phyloP scores from a whole-genome alignment of 2,113 vertebrate genomes.

The Bubalus kerabau region DNA sequence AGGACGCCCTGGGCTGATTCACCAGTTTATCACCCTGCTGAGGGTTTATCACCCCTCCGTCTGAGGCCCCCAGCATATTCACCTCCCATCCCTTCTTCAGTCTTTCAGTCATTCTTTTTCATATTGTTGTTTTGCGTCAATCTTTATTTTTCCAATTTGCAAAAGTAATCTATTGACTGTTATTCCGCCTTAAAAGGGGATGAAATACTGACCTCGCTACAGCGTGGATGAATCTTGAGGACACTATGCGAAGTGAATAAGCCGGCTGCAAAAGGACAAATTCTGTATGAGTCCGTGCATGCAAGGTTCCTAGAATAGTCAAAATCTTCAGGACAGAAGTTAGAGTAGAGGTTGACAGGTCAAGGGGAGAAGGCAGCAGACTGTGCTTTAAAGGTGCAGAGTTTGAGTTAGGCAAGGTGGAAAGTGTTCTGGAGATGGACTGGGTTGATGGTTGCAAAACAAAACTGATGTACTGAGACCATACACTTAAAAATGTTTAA shows the following conservation, averaged over 20 bases:
- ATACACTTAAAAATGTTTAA: background rate
- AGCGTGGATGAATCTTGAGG: background rate
- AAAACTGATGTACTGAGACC: background rate
- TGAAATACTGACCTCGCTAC: background rate
- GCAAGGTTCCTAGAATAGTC: background rate
- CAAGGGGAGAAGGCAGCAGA: accelerated
- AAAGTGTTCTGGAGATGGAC: background rate
- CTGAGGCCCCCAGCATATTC: background rate
- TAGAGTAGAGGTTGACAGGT: background rate
- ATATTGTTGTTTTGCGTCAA: accelerated
- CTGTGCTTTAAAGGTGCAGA: background rate
- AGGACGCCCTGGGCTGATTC: background rate
- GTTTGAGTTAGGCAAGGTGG: background rate
- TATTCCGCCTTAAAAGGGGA: background rate
- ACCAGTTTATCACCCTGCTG: background rate
- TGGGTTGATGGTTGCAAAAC: too few relatives aligned
- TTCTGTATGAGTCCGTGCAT: background rate
- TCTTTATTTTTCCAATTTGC: background rate
- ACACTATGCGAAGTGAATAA: background rate
- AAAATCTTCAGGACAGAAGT: background rate
- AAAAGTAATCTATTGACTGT: background rate
- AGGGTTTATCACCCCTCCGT: background rate
- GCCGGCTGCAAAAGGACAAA: background rate
- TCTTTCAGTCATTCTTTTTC: background rate
- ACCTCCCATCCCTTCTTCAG: background rate